Base-by-base conservation (phyloP, 2,888 invertebrate species). In the Alviniconcha strummeri region DNA sequence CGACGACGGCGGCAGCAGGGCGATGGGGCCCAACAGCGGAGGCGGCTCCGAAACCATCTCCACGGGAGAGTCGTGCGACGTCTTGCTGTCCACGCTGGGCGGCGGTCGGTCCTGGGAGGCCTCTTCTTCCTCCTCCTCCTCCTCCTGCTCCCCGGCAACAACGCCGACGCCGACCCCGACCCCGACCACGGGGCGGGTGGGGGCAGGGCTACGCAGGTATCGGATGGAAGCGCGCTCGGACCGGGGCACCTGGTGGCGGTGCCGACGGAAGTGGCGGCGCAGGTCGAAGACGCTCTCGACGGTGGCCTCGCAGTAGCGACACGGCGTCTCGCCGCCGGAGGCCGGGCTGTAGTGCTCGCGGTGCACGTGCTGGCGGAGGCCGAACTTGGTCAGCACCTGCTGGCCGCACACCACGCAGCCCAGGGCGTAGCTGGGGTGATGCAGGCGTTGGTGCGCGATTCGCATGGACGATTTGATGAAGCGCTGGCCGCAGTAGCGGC, bases 371-470 rank as follows among this genome's bases (percentile, higher is more conserved):
- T 88, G 84, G 72, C 90, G 89, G 81, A 91, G 81, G 52, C 88
- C 89, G 84, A 88, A 88, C 77, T 89, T 89, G 75, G 88, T 86
- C n/a, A 86, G 88, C 77, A 91, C 89, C 1, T 87, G 85, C 54
- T 88, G 83, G 9, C 90, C 90, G 79, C 91, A 91, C 2, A 90
- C 88, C 55, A 89, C 89, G 83, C 91, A 91, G 36, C 88, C 80
- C 72, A 86, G 86, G 82, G 88, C 82, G 75, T 84, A 84, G 36
- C 81, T 82, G 13, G 81, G 84, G 36, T 78, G 80, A 80, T 91
- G 91, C 74, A 85, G 86, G 54, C 89, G 88, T 81, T 91, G 90
- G 81, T 91, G 91, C 17, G 87, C 87, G 36, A 90, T 85, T 56
- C 90, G 86, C 77, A 89, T 88, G 4, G 90, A 88, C 54, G 88